Evolutionary conservation across 1,140 invertebrate species (phyloP).

Genomic region (Bathynomus jamesi): DNA sequence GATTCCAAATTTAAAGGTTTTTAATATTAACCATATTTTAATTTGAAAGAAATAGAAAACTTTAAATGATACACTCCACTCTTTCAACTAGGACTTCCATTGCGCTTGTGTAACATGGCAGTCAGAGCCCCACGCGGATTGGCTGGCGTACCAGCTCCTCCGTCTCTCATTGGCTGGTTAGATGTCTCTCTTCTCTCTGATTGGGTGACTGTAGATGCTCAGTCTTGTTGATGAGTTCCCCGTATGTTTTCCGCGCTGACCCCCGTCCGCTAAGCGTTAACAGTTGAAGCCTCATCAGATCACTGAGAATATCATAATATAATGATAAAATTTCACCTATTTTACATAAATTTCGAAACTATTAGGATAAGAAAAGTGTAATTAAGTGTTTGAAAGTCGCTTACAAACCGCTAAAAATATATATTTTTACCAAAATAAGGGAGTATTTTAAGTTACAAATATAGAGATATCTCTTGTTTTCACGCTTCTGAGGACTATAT

Average conservation of each 20-base stretch:
- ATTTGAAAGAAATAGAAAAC: too few species aligned
- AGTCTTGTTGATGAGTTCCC: not conserved
- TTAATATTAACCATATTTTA: too few species aligned
- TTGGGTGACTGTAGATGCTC: not conserved
- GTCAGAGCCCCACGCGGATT: too few species aligned
- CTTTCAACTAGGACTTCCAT: not conserved
- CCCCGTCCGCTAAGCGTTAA: not conserved
- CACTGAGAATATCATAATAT: not conserved
- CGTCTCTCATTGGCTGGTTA: not conserved
- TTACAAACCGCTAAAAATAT: too few species aligned
- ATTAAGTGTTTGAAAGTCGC: too few species aligned
- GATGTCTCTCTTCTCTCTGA: not conserved
- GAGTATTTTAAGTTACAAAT: too few species aligned
- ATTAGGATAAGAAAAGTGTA: too few species aligned
- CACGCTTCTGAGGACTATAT: too few species aligned
- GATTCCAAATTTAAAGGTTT: too few species aligned
- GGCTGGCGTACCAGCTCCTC: not conserved
- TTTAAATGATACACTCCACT: not conserved
- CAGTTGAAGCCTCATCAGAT: not conserved
- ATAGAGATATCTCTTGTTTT: too few species aligned
- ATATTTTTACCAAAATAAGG: too few species aligned
- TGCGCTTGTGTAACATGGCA: not conserved
- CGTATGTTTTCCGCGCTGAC: not conserved
- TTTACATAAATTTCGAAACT: too few species aligned
- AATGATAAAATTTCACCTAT: not conserved